Evolutionary conservation across 2,113 vertebrate species (phyloP).

Genomic region (Sinocyclocheilus grahami): DNA sequence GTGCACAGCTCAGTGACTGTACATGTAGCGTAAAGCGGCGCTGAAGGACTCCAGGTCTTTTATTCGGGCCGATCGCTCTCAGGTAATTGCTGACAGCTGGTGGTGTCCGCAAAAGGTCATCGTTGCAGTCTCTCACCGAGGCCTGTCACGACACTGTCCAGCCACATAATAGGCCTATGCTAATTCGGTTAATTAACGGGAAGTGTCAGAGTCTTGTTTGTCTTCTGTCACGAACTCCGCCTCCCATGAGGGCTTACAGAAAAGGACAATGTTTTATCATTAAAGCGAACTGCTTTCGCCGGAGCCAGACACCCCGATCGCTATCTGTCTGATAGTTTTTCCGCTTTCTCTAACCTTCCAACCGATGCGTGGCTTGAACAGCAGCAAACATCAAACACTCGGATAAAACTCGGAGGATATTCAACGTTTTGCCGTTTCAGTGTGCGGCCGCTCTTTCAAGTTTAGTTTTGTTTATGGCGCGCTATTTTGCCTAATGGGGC

Average conservation of each 20-base stretch:
- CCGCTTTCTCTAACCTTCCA: slow-evolving; percentile 8
- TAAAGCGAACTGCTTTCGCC: slow-evolving; percentile 65
- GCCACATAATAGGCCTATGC: slow-evolving; percentile 76
- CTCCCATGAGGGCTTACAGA: slow-evolving; percentile 52
- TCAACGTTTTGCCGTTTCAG: background rate
- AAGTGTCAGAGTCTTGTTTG: slow-evolving; percentile 79
- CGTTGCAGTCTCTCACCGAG: slow-evolving; percentile 69
- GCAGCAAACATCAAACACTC: background rate
- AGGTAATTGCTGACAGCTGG: slow-evolving; percentile 83
- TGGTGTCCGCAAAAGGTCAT: slow-evolving; percentile 80
- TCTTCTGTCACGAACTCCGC: slow-evolving; percentile 72
- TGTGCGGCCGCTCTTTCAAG: background rate
- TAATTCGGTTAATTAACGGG: slow-evolving; percentile 80
- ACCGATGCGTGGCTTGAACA: background rate
- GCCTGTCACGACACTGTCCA: slow-evolving; percentile 78
- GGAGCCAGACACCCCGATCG: slow-evolving; percentile 62
- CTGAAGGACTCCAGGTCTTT: background rate
- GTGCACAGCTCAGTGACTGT: background rate
- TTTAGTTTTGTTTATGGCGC: background rate
- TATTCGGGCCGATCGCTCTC: background rate
- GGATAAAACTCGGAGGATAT: background rate
- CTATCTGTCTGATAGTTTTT: slow-evolving; percentile 52
- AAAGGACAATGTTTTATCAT: slow-evolving; percentile 64
- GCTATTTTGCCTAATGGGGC: slow-evolving; percentile 23
- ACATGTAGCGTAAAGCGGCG: background rate